phyloP scores from a whole-genome alignment of 2,797 vertebrate genomes.

The Eulemur rubriventer region DNA sequence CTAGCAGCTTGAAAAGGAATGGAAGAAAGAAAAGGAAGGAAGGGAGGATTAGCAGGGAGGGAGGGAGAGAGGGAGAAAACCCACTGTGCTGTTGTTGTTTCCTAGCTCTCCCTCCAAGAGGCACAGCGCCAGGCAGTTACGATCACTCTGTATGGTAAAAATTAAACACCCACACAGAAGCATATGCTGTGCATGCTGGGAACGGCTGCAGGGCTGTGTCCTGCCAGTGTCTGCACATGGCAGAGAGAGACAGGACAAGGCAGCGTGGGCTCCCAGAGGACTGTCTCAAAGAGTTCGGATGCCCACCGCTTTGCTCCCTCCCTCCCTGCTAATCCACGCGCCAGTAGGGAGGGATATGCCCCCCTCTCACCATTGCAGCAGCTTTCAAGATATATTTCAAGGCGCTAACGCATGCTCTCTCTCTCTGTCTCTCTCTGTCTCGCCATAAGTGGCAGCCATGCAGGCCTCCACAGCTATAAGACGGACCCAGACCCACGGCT shows the following conservation, averaged over 20 bases:
- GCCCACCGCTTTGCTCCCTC: rapidly evolving
- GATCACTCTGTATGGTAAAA: not conserved
- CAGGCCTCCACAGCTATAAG: rapidly evolving
- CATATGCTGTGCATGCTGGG: not conserved
- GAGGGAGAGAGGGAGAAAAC: not conserved
- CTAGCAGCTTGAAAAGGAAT: not conserved
- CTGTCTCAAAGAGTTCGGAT: rapidly evolving
- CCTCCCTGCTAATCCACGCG: rapidly evolving
- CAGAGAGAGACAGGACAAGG: not conserved
- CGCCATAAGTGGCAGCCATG: rapidly evolving
- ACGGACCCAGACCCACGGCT: not conserved
- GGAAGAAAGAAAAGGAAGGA: not conserved
- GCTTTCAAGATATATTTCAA: too few relatives aligned
- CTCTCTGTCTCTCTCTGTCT: rapidly evolving
- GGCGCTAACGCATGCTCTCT: rapidly evolving
- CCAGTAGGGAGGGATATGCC: rapidly evolving
- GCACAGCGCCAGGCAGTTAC: not conserved
- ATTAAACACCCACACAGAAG: not conserved
- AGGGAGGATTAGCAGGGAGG: too few relatives aligned
- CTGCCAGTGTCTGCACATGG: not conserved
- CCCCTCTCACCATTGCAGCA: rapidly evolving
- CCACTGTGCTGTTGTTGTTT: not conserved
- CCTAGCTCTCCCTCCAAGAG: not conserved
- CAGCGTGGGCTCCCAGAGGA: rapidly evolving
- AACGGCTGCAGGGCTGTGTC: not conserved